phyloP scores from a whole-genome alignment of 2,888 invertebrate genomes.

The Theretra japonica region DNA sequence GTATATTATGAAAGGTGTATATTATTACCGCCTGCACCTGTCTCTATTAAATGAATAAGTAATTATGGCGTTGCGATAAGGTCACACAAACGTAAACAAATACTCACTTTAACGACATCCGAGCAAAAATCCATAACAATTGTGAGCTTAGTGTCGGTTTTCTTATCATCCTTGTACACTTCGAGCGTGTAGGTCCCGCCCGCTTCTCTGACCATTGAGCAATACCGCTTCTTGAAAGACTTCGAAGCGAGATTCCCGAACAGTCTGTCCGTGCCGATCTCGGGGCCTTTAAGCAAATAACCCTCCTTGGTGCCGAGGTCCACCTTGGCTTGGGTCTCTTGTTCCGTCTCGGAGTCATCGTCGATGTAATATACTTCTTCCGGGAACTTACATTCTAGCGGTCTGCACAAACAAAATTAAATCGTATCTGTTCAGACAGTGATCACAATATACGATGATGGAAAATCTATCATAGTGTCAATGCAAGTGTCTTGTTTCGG shows the following conservation, averaged over 20 bases:
- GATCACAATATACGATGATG: background rate
- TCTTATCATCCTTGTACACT: slow-evolving; percentile 96
- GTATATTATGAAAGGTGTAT: too few relatives aligned
- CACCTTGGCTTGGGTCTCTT: slow-evolving; percentile 88
- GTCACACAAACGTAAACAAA: slow-evolving; percentile 27
- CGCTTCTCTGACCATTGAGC: slow-evolving; percentile 94
- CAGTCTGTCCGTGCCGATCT: slow-evolving; percentile 94
- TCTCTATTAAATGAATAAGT: background rate
- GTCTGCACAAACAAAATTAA: slow-evolving; percentile 53
- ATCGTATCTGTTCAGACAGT: slow-evolving; percentile 27
- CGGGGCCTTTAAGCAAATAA: slow-evolving; percentile 95
- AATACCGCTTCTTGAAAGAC: slow-evolving; percentile 95
- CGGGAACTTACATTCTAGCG: slow-evolving; percentile 73
- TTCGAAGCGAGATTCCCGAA: slow-evolving; percentile 96
- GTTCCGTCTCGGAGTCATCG: slow-evolving; percentile 92
- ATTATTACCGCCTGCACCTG: too few relatives aligned
- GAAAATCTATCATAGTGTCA: too few relatives aligned
- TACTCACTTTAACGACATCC: slow-evolving; percentile 91
- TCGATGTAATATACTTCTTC: slow-evolving; percentile 96
- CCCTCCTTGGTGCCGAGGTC: slow-evolving; percentile 95
- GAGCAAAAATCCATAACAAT: slow-evolving; percentile 97
- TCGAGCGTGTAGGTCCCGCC: slow-evolving; percentile 96
- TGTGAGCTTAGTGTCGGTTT: slow-evolving; percentile 94
- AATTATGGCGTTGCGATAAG: background rate
- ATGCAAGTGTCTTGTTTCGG: too few relatives aligned